A percentile compares a stretch with the other conserved stretches of the same genome.
phyloP scores from a whole-genome alignment of 2,888 invertebrate species.

The Erannis defoliaria region DNA sequence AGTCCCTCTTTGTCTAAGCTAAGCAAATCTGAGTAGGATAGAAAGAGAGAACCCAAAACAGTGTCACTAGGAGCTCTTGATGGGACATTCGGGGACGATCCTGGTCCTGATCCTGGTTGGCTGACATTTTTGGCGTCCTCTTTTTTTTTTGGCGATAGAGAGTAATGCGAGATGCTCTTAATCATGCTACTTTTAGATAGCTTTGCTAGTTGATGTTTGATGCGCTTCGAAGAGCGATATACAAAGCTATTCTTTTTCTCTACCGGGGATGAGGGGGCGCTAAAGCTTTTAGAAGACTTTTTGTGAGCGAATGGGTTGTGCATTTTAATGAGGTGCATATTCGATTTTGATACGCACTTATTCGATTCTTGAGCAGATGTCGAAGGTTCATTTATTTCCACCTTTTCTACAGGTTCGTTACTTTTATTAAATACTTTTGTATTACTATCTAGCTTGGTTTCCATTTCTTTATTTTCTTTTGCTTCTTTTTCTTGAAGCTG shows the following conservation, averaged over 20 bases:
- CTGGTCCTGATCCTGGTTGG: conserved; percentile 74
- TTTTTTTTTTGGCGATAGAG: conserved; percentile 76
- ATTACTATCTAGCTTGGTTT: conserved; percentile 14
- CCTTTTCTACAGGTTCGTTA: conserved; percentile 38
- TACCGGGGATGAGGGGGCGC: conserved; percentile 79
- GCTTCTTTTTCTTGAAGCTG: conserved; percentile 9
- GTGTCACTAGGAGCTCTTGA: conserved; percentile 79
- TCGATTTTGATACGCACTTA: conserved; percentile 67
- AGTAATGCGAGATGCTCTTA: conserved; percentile 80
- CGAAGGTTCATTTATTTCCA: conserved; percentile 46
- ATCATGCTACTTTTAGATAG: conserved; percentile 80
- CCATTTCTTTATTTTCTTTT: background rate
- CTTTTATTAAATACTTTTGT: conserved; percentile 17
- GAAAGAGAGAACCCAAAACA: conserved; percentile 84
- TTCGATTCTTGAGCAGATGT: conserved; percentile 54
- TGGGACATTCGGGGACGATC: conserved; percentile 73
- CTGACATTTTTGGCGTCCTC: conserved; percentile 67
- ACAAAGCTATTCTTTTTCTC: conserved; percentile 77
- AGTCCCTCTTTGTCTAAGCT: conserved; percentile 70
- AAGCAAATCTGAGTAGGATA: conserved; percentile 78
- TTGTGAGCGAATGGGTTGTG: conserved; percentile 78
- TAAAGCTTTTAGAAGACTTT: conserved; percentile 73
- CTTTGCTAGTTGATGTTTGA: conserved; percentile 74
- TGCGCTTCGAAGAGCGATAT: conserved; percentile 77
- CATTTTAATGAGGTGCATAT: conserved; percentile 69